Base-by-base conservation (phyloP, 2,888 invertebrate genomes). In the Ypsolopha sequella region DNA sequence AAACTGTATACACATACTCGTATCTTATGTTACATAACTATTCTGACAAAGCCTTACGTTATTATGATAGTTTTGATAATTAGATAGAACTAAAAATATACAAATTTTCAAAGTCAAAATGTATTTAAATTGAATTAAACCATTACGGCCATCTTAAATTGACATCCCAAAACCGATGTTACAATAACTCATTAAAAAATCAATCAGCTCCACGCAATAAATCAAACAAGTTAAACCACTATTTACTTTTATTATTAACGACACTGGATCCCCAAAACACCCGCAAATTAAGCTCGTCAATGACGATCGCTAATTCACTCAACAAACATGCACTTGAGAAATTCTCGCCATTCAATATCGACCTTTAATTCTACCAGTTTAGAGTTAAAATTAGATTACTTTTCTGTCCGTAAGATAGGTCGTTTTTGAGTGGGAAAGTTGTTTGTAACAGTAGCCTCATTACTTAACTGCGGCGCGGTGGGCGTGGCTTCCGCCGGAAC, bases 401-500 rank as follows among this genome's bases (percentile, higher is more conserved):
- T 24, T 24, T 24, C n/a, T 24, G 24, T 24, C 24, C 2, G 24
- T 24, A 24, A 24, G 24, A 24, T 50, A 50, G 10, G n/a, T 10
- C 43, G 13, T 36, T 50, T 43, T 41, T 34, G 34, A 34, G 8
- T n/a, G 36, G 35, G 33, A 38, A 51, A 50, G 50, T 54, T 53
- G 54, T 54, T 54, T 71, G 77, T 77, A 76, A 76, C 72, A 73
- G 69, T 75, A 73, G 73, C 71, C 75, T 85, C 80, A 84, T 86
- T 85, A 86, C 84, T 86, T 85, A 84, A 77, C 72, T 65, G 65
- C 60, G 63, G 63, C 63, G 62, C 58, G 64, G 73, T 72, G 75
- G 80, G 82, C 77, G 82, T 74, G 78, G 67, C 76, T 80, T 79
- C 81, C 81, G 74, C 72, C 70, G 78, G 65, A 74, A 80, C 73